phyloP scores from a whole-genome alignment of 2,888 invertebrate species.

The Diaprepes abbreviatus region DNA sequence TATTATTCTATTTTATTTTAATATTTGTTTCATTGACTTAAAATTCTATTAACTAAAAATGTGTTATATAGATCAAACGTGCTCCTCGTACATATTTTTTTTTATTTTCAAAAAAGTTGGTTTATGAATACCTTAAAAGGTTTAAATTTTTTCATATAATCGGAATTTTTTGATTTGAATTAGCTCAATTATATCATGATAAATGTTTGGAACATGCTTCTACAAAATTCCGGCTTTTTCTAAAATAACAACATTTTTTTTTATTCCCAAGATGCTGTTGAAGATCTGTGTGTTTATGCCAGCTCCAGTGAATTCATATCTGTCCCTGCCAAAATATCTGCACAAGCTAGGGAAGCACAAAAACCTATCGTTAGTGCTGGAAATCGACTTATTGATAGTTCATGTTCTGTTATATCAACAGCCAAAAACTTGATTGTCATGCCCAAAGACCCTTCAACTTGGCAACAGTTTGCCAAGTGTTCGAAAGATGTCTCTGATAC shows the following conservation, averaged over 20 bases:
- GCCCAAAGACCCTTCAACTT: conserved; percentile 92
- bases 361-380: conserved; percentile 91
- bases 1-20: too few species aligned
- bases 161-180: too few species aligned
- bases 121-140: too few species aligned
- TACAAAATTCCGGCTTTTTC: too few species aligned
- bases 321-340: conserved; percentile 91
- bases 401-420: conserved; percentile 90
- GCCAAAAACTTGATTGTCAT: conserved; percentile 90
- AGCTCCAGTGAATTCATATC: conserved; percentile 94
- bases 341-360: conserved; percentile 85
- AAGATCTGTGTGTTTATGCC: conserved; percentile 92
- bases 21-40: too few species aligned
- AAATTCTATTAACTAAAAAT: too few species aligned
- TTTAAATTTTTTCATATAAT: too few species aligned
- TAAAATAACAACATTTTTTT: neutral
- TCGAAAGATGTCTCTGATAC: conserved; percentile 97
- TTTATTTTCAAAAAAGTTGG: too few species aligned
- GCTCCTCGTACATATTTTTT: too few species aligned
- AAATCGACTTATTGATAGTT: conserved; percentile 83
- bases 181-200: too few species aligned
- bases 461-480: conserved; percentile 94
- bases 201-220: too few species aligned
- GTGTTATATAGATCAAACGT: too few species aligned
- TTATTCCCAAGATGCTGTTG: conserved; percentile 80